phyloP scores from a whole-genome alignment of 2,797 vertebrate species.

The Acanthopagrus latus region DNA sequence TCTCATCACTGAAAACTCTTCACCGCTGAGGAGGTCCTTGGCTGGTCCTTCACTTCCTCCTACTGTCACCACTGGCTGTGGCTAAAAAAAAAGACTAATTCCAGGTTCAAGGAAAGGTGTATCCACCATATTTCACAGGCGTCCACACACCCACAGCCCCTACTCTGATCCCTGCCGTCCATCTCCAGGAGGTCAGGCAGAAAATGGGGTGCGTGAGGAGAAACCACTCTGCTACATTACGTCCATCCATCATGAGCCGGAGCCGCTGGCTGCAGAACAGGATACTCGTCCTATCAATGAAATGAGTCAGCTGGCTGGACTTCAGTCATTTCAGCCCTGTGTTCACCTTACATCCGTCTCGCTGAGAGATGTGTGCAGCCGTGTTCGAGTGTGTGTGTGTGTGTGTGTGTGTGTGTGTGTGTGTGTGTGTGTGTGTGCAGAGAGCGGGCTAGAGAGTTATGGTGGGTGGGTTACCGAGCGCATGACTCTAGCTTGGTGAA shows the following conservation, averaged over 20 bases:
- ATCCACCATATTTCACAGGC: slow-evolving; percentile 18
- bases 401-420: too few relatives aligned
- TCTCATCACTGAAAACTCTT: not conserved
- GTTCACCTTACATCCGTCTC: slow-evolving; percentile 37
- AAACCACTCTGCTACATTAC: slow-evolving; percentile 63
- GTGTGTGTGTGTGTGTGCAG: not conserved
- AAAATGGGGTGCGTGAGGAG: slow-evolving; percentile 43
- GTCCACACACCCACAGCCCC: not conserved
- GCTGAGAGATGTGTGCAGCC: not conserved
- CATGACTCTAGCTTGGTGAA: slow-evolving; percentile 25
- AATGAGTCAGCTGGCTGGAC: slow-evolving; percentile 53
- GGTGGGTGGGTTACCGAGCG: not conserved
- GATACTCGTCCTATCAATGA: slow-evolving; percentile 40
- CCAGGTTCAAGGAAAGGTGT: slow-evolving; percentile 15
- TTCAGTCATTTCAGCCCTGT: slow-evolving; percentile 35
- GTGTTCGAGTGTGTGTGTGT: not conserved
- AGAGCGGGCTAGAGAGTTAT: not conserved
- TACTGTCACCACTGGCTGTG: slow-evolving; percentile 3
- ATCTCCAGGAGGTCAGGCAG: slow-evolving; percentile 45
- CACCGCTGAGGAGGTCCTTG: not conserved
- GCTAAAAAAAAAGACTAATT: slow-evolving; percentile 35
- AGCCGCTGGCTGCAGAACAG: slow-evolving; percentile 38
- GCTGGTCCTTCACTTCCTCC: slow-evolving; percentile 30
- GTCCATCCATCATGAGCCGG: slow-evolving; percentile 59
- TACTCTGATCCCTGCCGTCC: slow-evolving; percentile 34